A percentile compares a stretch with the other conserved stretches of the same genome.
These are phyloP conservation scores for Pygoscelis antarcticus DNA, from an alignment of 2,113 vertebrate species.

Conservation along the genomic window DNA sequence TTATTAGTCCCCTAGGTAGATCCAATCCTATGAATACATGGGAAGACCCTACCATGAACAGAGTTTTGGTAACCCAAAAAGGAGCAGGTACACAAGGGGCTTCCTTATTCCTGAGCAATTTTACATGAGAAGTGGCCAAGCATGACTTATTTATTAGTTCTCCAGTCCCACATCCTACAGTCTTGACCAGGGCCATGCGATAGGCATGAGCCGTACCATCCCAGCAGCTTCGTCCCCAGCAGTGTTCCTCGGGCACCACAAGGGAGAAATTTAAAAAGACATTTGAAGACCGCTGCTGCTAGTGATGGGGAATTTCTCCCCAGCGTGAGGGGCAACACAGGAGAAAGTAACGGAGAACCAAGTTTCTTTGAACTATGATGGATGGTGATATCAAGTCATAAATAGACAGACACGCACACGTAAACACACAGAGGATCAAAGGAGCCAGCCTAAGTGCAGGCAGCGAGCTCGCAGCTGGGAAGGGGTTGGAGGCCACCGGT, in stretches of 20 bases:
- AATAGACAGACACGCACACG: neutral
- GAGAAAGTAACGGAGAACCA: neutral
- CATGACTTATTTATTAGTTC: neutral
- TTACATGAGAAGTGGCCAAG: neutral
- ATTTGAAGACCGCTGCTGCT: neutral
- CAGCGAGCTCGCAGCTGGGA: neutral
- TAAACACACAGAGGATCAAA: neutral
- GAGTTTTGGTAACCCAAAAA: neutral
- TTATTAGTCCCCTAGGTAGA: neutral
- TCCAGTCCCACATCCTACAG: neutral
- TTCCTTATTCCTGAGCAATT: neutral
- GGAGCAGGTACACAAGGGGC: rapidly evolving
- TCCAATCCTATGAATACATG: neutral
- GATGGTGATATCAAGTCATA: neutral
- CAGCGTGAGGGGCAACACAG: rapidly evolving
- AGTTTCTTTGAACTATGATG: neutral
- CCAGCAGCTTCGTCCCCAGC: neutral
- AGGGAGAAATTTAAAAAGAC: neutral
- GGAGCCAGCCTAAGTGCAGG: neutral
- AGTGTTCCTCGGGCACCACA: neutral
- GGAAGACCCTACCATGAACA: neutral
- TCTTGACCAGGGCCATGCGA: neutral
- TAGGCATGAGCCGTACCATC: neutral
- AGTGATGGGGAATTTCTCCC: neutral
- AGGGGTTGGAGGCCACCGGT: neutral